Evolutionary conservation across 2,113 vertebrate genomes (phyloP), one percentile per base, ranked within the genome.

Genomic region (Enhydra lutris): DNA sequence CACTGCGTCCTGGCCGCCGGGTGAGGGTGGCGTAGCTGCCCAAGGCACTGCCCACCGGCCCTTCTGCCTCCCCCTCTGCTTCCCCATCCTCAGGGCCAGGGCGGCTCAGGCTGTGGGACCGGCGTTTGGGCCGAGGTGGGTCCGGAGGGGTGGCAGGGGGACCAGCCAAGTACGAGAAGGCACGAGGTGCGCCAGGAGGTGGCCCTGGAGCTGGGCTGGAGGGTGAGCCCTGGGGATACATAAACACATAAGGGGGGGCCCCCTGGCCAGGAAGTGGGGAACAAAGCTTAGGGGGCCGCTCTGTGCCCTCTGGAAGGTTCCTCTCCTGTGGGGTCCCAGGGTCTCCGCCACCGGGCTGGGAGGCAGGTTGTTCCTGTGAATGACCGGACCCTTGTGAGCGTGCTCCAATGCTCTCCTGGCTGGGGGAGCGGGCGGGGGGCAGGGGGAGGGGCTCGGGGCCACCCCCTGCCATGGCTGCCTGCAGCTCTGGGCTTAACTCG

Each of bases 391-490:
- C 99, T 42, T 99, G 98, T 0, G 99, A 99, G 0, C 99, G 99
- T 61, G 98, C 98, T 1, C 99, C 99, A 0, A 99, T 99, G 98
- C 99, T 99, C 98, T 99, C 99, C 97, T 99, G 99, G 97, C 99
- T 99, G 65, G 98, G 98, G 0, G 99, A 99, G 26, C 98, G 98
- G 78, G 97, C 45, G 0, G 97, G 98, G 29, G 97, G 98, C 6
- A 99, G 98, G 39, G 98, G 79, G 0, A 99, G 99, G 0, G 98
- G 99, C 73, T 99, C 98, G 0, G 99, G 99, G 95, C 24, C 98
- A 96, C 99, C 99, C 39, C 98, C 98, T 74, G 99, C 99, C 99
- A 99, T 99, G 88, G 99, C 99, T 0, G 98, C 99, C 97, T 99
- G 99, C 11, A 99, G 99, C 98, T 99, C 99, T 0, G 99, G 96